These are phyloP conservation scores for Callopanchax toddi DNA, from an alignment of 2,113 vertebrate genomes.

Conservation along the genomic window DNA sequence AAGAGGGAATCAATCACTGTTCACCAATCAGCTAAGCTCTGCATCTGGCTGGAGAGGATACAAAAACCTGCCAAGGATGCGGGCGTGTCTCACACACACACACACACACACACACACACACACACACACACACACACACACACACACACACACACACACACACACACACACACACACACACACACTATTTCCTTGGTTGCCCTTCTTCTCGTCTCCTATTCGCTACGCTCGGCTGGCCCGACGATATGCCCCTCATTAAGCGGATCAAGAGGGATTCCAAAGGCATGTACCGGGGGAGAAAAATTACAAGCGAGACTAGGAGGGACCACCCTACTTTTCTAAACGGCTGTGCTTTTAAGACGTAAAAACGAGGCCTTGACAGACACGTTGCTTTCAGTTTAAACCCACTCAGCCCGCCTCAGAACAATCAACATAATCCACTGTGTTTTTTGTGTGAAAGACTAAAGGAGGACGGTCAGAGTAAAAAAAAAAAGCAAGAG, in stretches of 20 bases:
- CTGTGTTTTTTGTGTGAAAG: constrained; percentile 28
- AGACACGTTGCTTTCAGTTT: constrained; percentile 68
- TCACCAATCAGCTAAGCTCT: constrained; percentile 99
- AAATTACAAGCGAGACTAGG: constrained; percentile 49
- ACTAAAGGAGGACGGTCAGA: constrained; percentile 27
- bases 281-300: constrained; percentile 71
- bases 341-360: constrained; percentile 62
- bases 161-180: constrained; percentile 29
- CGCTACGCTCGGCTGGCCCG: constrained; percentile 74
- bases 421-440: constrained; percentile 42
- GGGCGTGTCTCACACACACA: constrained; percentile 6
- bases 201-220: constrained; percentile 63
- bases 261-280: constrained; percentile 77
- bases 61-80: constrained; percentile 47
- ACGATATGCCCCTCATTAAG: constrained; percentile 83
- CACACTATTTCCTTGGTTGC: constrained; percentile 49
- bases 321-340: constrained; percentile 58
- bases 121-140: constrained; percentile 20
- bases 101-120: constrained; percentile 4
- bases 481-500: constrained; percentile 8
- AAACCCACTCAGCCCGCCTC: constrained; percentile 50
- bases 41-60: constrained; percentile 89
- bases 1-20: constrained; percentile 99
- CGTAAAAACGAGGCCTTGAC: constrained; percentile 48
- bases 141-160: constrained; percentile 42